Evolutionary conservation across 1,140 invertebrate genomes (phyloP).

Genomic region (Brachionus koreanus): DNA sequence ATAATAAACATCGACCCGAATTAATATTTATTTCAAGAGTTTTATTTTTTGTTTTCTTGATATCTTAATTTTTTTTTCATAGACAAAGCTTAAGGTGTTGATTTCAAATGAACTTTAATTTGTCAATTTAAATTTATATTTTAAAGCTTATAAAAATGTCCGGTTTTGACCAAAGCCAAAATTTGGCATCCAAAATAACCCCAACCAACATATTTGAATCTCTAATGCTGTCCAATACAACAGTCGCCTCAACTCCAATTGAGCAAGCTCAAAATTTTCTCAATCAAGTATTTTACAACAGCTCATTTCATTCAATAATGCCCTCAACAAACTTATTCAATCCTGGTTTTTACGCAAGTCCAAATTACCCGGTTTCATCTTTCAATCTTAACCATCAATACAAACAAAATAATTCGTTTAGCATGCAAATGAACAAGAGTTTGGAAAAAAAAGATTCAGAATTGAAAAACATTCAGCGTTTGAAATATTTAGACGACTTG

Average conservation of each 20-base stretch:
- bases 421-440: neutral
- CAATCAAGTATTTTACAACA: constrained; percentile 6
- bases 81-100: constrained; percentile 2
- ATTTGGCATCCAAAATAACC: neutral
- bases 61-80: constrained; percentile 6
- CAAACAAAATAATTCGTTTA: neutral
- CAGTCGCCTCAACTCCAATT: neutral
- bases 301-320: neutral
- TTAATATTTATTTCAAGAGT: neutral
- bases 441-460: neutral
- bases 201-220: constrained; percentile 2
- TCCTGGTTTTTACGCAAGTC: neutral
- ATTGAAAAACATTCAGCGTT: neutral
- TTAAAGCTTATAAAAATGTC: constrained; percentile 18
- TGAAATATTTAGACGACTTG: neutral
- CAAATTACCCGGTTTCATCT: neutral
- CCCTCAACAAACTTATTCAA: neutral
- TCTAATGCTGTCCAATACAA: neutral
- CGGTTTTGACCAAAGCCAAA: neutral
- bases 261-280: constrained; percentile 12
- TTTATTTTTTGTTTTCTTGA: constrained; percentile 1
- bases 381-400: neutral
- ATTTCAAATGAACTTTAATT: constrained; percentile 18
- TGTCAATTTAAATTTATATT: constrained; percentile 26
- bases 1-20: constrained; percentile 16